Evolutionary conservation across 2,888 invertebrate genomes (phyloP).

Genomic region (Drosophila merina): DNA sequence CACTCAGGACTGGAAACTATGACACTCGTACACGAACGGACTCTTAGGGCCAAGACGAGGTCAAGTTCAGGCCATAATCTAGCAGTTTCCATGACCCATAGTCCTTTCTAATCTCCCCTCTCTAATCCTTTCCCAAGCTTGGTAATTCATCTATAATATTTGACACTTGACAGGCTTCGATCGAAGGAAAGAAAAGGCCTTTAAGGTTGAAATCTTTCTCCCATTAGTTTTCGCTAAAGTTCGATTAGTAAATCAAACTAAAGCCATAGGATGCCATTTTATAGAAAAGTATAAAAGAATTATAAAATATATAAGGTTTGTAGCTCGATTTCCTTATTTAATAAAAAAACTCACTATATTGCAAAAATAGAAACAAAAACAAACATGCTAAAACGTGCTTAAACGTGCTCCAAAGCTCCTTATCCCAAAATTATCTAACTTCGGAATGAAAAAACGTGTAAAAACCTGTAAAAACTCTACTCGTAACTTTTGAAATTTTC

Average conservation of each 20-base stretch:
- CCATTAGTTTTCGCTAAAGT: too few species aligned
- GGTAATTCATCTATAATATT: constrained; percentile 61
- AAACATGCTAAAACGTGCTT: background rate
- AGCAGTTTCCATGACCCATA: background rate
- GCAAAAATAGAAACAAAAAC: background rate
- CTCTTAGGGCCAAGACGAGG: background rate
- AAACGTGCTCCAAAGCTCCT: background rate
- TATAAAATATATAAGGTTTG: background rate
- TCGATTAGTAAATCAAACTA: too few species aligned
- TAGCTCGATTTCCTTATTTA: background rate
- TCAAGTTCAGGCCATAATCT: background rate
- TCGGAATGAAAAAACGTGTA: background rate
- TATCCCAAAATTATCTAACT: background rate
- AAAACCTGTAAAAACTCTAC: background rate
- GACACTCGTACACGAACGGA: background rate
- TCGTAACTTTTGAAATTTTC: background rate
- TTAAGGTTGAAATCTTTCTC: background rate
- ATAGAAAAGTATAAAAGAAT: background rate
- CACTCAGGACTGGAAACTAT: background rate
- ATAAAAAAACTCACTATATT: background rate
- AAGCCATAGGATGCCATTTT: background rate
- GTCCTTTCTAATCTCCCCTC: constrained; percentile 1
- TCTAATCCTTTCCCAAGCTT: constrained; percentile 10
- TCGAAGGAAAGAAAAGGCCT: constrained; percentile 19
- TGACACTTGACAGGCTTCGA: constrained; percentile 63